Base-by-base conservation (phyloP, 2,888 invertebrate species). In the Heliconius hortense region DNA sequence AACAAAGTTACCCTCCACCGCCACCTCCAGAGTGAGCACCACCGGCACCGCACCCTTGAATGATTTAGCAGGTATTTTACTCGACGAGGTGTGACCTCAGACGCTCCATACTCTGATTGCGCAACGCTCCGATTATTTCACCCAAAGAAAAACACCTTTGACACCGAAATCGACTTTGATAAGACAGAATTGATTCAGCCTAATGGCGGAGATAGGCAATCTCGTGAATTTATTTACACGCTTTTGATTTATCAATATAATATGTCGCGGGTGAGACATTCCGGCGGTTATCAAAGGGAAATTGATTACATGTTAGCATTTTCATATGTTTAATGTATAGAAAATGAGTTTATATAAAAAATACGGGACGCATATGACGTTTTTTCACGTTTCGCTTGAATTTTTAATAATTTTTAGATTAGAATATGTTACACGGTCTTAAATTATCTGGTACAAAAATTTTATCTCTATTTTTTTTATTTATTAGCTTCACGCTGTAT, bases 61-160 rank as follows among this genome's bases (percentile, higher is more conserved):
- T 28, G 4, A n/a, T n/a, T n/a, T n/a, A n/a, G n/a, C n/a, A n/a
- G n/a, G n/a, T n/a, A n/a, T n/a, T n/a, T n/a, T n/a, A n/a, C n/a
- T n/a, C n/a, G n/a, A n/a, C n/a, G n/a, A n/a, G n/a, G n/a, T n/a
- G n/a, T n/a, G 18, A 48, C 2, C 75, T 66, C 63, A 70, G 48
- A 48, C 35, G 60, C 10, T 7, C 77, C 69, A 74, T 43, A 72
- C 72, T 74, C 74, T 78, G 74, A 76, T 76, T 76, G 72, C 26
- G 68, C 69, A 31, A 66, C 48, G 73, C 63, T 56, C 75, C 72
- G 76, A 72, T 77, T 77, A 77, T 79, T 78, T 79, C 74, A 74
- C 77, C 73, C 79, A 79, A 71, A 75, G 77, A 80, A 79, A 78
- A 76, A 79, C 69, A 72, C 77, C 77, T 80, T 80, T 80, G 77